A percentile compares a stretch with the other conserved stretches of the same genome.
phyloP scores from a whole-genome alignment of 2,113 vertebrate genomes.

The Ailurus styani region DNA sequence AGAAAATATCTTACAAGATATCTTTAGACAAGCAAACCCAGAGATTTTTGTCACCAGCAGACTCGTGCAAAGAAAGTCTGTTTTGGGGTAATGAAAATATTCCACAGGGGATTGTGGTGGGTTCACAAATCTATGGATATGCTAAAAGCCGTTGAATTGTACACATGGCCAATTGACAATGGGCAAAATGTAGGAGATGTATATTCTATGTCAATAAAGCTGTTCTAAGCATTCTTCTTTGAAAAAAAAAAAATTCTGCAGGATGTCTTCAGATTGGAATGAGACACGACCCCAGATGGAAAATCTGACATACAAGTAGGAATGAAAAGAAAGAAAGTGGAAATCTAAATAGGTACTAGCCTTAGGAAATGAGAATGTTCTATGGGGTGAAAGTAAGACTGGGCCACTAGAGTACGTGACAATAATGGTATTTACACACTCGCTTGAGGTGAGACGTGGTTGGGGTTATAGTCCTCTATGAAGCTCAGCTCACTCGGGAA shows the following conservation, averaged over 20 bases:
- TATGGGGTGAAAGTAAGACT: neutral
- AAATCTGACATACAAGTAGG: neutral
- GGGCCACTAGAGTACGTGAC: neutral
- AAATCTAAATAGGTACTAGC: neutral
- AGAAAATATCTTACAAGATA: neutral
- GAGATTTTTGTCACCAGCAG: neutral
- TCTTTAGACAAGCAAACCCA: neutral
- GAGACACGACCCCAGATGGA: neutral
- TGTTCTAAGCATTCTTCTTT: neutral
- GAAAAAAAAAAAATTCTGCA: neutral
- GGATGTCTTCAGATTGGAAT: neutral
- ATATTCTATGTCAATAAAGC: neutral
- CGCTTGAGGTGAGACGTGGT: neutral
- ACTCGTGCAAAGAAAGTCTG: neutral
- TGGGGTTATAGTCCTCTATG: neutral
- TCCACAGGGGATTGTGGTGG: neutral
- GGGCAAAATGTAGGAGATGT: neutral
- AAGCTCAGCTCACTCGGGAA: neutral
- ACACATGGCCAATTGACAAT: neutral
- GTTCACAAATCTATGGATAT: neutral
- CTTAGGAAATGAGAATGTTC: neutral
- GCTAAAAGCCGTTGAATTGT: neutral
- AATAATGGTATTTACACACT: fast-evolving
- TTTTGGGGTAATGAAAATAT: neutral
- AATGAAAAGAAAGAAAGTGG: neutral